These are phyloP conservation scores for Pantala flavescens DNA, from an alignment of 1,140 invertebrate genomes.

Conservation along the genomic window DNA sequence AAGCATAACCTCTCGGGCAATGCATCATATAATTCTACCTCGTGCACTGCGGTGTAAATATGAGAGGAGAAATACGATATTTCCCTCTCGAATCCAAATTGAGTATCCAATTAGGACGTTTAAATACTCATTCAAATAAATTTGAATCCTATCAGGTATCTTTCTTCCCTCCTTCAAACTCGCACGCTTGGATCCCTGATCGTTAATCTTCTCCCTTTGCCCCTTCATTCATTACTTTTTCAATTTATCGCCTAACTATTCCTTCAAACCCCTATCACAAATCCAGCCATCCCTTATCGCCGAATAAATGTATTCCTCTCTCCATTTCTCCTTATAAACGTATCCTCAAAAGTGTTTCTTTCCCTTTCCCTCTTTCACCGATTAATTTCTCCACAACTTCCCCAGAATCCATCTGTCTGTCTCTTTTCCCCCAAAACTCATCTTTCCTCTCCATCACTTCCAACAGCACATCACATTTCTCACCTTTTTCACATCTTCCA, in stretches of 20 bases:
- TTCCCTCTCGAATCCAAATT: too few relatives aligned
- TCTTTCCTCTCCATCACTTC: neutral
- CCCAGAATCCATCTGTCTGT: neutral
- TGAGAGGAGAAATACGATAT: too few relatives aligned
- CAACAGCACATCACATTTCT: neutral
- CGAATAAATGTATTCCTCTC: neutral
- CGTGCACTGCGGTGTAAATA: too few relatives aligned
- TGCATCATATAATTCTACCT: too few relatives aligned
- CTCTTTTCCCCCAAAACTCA: neutral
- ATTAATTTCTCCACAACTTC: neutral
- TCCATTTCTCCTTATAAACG: neutral
- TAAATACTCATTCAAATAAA: neutral
- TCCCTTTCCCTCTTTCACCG: neutral
- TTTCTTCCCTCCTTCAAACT: neutral
- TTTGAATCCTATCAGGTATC: neutral
- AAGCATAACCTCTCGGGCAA: too few relatives aligned
- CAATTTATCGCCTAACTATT: neutral
- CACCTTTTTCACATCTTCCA: neutral
- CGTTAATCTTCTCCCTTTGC: constrained; percentile 1
- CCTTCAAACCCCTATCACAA: neutral
- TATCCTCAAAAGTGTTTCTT: neutral
- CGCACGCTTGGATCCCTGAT: neutral
- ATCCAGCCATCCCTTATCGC: neutral
- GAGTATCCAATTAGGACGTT: too few relatives aligned
- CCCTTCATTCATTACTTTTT: neutral